Conservation (phyloP, 2,797 vertebrate species). For the Phrynocephalus forsythii region DNA sequence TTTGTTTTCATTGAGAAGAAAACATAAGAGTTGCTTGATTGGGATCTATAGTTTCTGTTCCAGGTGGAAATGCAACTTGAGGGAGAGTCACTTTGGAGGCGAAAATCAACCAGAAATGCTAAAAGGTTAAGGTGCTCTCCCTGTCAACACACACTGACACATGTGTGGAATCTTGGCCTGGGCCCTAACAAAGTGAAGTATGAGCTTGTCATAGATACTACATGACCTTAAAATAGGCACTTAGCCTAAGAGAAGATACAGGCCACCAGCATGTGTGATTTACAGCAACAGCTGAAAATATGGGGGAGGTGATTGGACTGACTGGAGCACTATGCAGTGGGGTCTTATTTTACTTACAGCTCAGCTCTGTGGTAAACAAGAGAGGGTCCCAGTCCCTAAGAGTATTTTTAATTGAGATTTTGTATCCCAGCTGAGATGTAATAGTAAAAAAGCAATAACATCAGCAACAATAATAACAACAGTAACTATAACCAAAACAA, state of each 20-base stretch:
- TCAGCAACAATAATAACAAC: no score
- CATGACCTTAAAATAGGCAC: slow-evolving; percentile 38
- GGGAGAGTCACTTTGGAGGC: neutral
- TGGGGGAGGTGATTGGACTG: neutral
- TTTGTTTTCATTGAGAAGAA: neutral
- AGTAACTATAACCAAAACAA: no score
- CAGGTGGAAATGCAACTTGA: neutral
- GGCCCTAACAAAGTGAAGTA: slow-evolving; percentile 6
- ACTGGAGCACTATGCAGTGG: neutral
- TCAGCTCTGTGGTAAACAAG: fast-evolving
- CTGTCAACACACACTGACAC: neutral
- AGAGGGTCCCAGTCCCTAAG: neutral
- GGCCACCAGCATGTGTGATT: neutral
- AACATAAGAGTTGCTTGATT: neutral
- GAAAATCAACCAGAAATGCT: neutral
- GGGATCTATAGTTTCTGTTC: neutral
- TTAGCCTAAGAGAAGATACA: neutral
- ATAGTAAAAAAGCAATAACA: neutral
- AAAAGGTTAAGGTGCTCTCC: neutral
- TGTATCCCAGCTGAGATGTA: neutral
- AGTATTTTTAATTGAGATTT: neutral
- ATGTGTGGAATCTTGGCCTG: neutral
- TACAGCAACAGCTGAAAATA: slow-evolving; percentile 35
- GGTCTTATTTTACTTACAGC: neutral
- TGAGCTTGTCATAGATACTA: slow-evolving; percentile 1